A percentile compares a stretch with the other conserved stretches of the same genome.
phyloP scores from a whole-genome alignment of 2,113 vertebrate genomes.

The Ceuthmochares aereus region DNA sequence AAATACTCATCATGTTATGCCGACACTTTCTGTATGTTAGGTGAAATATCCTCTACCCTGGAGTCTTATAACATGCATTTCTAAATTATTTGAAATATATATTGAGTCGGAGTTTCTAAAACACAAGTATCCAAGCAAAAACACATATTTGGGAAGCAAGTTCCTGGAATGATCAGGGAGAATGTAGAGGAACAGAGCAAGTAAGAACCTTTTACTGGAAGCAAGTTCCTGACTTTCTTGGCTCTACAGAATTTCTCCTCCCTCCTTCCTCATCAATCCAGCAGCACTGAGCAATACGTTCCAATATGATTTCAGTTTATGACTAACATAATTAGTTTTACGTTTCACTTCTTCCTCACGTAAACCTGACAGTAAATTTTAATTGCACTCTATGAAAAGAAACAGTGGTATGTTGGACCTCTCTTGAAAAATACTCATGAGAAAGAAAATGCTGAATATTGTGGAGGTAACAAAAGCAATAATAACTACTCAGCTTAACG shows the following conservation, averaged over 20 bases:
- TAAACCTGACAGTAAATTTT: constrained; percentile 1
- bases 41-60: neutral
- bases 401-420: neutral
- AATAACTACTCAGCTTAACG: neutral
- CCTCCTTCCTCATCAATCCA: neutral
- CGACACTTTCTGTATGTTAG: neutral
- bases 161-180: neutral
- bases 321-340: neutral
- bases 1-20: neutral
- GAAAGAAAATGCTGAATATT: neutral
- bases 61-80: neutral
- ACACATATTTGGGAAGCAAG: neutral
- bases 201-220: neutral
- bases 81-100: neutral
- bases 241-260: neutral
- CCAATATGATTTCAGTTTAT: constrained; percentile 24
- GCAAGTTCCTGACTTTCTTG: neutral
- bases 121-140: neutral
- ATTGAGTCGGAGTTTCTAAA: neutral
- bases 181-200: neutral
- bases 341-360: constrained; percentile 12
- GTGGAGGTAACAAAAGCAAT: neutral
- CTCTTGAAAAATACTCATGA: neutral
- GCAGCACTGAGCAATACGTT: neutral
- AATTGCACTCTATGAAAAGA: neutral